Evolutionary conservation across 2,888 invertebrate genomes (phyloP).

Genomic region (Metopia argyrocephala): DNA sequence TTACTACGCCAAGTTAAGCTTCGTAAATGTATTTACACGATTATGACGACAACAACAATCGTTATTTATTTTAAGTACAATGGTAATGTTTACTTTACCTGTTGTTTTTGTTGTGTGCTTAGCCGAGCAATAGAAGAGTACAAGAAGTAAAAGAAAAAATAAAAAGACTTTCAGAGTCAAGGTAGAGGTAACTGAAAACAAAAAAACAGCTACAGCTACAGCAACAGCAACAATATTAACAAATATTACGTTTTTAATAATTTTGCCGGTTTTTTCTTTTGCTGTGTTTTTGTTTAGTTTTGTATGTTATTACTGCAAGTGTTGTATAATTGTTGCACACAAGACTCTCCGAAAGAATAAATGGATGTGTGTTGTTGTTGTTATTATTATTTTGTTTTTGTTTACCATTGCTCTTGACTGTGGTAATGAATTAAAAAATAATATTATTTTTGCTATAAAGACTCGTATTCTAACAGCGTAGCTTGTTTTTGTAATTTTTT

Average conservation of each 20-base stretch:
- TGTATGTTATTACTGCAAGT: not conserved
- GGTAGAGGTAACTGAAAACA: slow-evolving; percentile 75
- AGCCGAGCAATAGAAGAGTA: slow-evolving; percentile 10
- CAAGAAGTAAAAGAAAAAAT: not conserved
- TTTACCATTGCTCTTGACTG: not conserved
- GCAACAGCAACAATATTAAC: slow-evolving; percentile 14
- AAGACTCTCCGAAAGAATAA: not conserved
- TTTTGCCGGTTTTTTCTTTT: slow-evolving; percentile 62
- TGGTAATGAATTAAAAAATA: not conserved
- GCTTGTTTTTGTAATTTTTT: not conserved
- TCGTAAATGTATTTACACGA: too few species aligned
- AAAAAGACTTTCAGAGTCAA: slow-evolving; percentile 75
- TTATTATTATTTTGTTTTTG: too few species aligned
- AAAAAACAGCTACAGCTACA: slow-evolving; percentile 19
- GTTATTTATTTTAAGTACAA: not conserved
- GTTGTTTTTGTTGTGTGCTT: slow-evolving; percentile 9
- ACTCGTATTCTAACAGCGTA: not conserved
- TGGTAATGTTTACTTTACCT: not conserved
- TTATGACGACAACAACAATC: not conserved
- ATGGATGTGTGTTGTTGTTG: too few species aligned
- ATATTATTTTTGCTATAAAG: not conserved
- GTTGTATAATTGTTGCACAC: not conserved
- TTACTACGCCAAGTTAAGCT: not conserved
- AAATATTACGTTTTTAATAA: slow-evolving; percentile 10
- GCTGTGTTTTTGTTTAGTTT: slow-evolving; percentile 51